Evolutionary conservation across 2,888 invertebrate genomes (phyloP), one percentile per base, ranked within the genome.

Genomic region (Ectropis crepuscularia): DNA sequence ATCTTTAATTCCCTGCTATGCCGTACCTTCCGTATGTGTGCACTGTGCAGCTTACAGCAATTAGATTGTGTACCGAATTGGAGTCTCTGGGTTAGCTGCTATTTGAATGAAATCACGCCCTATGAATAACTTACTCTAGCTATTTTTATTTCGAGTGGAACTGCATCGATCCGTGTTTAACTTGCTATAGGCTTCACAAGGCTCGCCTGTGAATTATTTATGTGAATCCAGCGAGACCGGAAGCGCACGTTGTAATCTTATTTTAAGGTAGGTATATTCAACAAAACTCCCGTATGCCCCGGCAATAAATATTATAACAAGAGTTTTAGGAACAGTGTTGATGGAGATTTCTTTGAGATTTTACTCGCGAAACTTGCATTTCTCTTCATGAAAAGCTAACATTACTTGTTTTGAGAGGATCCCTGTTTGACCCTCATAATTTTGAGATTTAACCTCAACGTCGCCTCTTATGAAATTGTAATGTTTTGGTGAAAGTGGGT

Each of bases 141-240:
- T 72, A 73, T 72, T 74, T 68, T 67, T 67, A 67, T 63, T 63
- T 69, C 60, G 65, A 65, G 9, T 65, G 37, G 55, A 59, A 48
- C 57, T 68, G 71, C 54, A 89, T 89, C 89, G 88, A 88, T 88
- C 81, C 80, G 82, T 82, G 16, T 87, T 84, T 84, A 87, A 88
- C 77, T 87, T 83, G 84, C 86, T 79, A 76, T 75, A 71, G 77
- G 79, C 75, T 74, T 80, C 81, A 84, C 82, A 86, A 85, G 80
- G 84, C 82, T 76, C 69, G 75, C 74, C 67, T 70, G 70, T 90
- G 89, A 90, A 90, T 90, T 85, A 89, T 88, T 87, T 83, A 90
- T 85, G 73, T 70, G 74, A 70, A 54, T 80, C 79, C 83, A 78
- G 77, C 74, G 75, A 76, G 78, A 74, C 79, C 85, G 86, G 87